These are phyloP conservation scores for Poeciliopsis presidionis DNA, from an alignment of 2,797 vertebrate species.

Conservation along the genomic window DNA sequence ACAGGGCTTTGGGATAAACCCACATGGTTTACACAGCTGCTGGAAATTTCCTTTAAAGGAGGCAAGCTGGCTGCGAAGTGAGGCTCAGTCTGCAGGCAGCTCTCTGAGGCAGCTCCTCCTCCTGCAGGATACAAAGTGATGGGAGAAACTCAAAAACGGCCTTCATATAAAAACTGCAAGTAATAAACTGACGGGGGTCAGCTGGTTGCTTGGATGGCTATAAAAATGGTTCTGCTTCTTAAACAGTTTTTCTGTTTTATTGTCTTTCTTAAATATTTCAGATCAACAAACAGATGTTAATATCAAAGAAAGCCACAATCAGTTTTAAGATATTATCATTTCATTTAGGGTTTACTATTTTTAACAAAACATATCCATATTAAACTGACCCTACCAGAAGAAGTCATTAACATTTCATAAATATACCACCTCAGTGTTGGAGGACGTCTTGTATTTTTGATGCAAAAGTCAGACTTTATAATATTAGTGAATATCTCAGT, in stretches of 20 bases:
- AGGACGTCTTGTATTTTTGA: too few species aligned
- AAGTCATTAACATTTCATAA: neutral
- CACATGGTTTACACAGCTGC: constrained; percentile 80
- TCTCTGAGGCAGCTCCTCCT: constrained; percentile 9
- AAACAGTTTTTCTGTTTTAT: neutral
- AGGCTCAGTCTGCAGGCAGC: constrained; percentile 15
- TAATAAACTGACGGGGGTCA: neutral
- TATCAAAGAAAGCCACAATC: neutral
- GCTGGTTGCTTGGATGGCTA: neutral
- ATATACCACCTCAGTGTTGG: neutral
- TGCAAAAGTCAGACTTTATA: neutral
- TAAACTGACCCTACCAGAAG: neutral
- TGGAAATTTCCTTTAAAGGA: constrained; percentile 86
- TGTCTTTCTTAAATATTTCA: neutral
- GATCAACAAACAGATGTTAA: neutral
- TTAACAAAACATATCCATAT: too few species aligned
- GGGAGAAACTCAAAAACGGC: neutral
- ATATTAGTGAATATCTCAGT: neutral
- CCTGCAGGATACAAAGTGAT: constrained; percentile 20
- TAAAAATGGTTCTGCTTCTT: neutral
- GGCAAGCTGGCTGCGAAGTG: constrained; percentile 59
- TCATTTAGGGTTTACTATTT: neutral
- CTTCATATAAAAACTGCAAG: neutral
- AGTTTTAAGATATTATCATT: neutral
- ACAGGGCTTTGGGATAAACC: constrained; percentile 70